Base-by-base conservation (phyloP, 2,113 vertebrate genomes). In the Hippocampus mohnikei region DNA sequence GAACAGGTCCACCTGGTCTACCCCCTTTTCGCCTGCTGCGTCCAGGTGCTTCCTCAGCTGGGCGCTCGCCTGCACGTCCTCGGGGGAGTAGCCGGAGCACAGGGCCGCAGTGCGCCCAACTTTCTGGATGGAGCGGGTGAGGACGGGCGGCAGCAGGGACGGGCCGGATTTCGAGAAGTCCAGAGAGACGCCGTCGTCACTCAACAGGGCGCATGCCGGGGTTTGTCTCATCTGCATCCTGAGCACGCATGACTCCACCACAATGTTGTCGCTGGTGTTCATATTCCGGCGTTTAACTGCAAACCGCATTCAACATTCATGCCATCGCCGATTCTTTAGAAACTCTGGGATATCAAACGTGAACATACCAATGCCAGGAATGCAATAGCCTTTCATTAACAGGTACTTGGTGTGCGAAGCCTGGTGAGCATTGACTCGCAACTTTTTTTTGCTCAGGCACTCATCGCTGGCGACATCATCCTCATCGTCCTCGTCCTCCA, bases 401-500 rank as follows among this genome's bases (percentile, higher is more conserved):
- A 99, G 86, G 89, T 96, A 98, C 84, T 97, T 98, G 67, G 96
- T 98, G 88, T 97, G 97, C 0, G 96, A 99, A 0, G 96, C 96
- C 65, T 97, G 95, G 11, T 90, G 92, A 16, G 95, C 89, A 44
- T 95, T 96, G 73, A 97, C 93, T 66, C 94, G 94, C 0, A 94
- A 83, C 55, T 85, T 92, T 63, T 89, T 93, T 66, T 87, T 93
- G 65, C 82, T 77, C 3, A 89, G 92, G 0, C 88, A 64, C n/a
- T 89, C 86, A 0, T 95, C 96, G 0, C 90, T 93, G 6, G 94
- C 73, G 0, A 95, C 94, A 0, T 96, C 95, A 0, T 96, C 94
- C 0, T 96, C 95, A 0, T 96, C 94, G 0, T 96, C 95, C 0
- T 97, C 95, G 44, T 93, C 93, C 0, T 94, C 89, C 1, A 95